These are phyloP conservation scores for human (Homo sapiens) DNA, from an alignment of 2,113 vertebrate genomes.

Conservation along the genomic window GRCh38 chr1:96836001-96836500, in stretches of 20 bases:
- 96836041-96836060: background rate
- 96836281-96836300: no score
- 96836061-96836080: background rate
- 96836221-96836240: background rate
- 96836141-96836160: background rate
- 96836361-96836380: background rate
- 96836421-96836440: background rate
- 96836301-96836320: background rate
- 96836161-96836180: background rate
- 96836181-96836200: background rate
- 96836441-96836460: background rate
- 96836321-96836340: background rate
- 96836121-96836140: background rate
- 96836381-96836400: background rate
- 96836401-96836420: background rate
- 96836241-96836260: background rate
- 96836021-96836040: background rate
- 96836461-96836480: background rate
- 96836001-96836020: background rate
- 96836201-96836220: background rate
- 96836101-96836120: background rate
- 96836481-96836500: background rate
- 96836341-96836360: background rate
- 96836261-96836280: background rate
- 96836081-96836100: background rate